A percentile compares a stretch with the other conserved stretches of the same genome.
Evolutionary conservation across 2,888 invertebrate species (phyloP).

Genomic region (Agriopis aurantiaria): DNA sequence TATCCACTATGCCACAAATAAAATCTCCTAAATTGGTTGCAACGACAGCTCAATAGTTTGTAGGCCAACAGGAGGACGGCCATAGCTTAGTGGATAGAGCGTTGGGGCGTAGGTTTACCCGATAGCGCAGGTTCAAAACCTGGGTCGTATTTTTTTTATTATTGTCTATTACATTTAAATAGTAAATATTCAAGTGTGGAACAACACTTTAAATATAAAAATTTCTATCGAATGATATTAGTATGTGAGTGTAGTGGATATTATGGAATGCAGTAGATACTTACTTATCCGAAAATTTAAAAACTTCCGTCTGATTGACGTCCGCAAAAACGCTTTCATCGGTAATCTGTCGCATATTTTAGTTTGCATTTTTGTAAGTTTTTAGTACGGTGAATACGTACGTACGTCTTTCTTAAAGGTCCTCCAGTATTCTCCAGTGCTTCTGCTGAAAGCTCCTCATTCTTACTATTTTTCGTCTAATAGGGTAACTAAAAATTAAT

Average conservation of each 20-base stretch:
- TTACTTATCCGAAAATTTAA: neutral
- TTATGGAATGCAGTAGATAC: neutral
- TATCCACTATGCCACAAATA: too few species aligned
- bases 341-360: neutral
- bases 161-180: too few species aligned
- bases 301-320: neutral
- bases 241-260: neutral
- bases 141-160: too few species aligned
- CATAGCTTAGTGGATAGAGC: too few species aligned
- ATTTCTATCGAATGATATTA: too few species aligned
- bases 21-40: too few species aligned
- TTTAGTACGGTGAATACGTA: conserved; percentile 25
- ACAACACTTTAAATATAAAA: too few species aligned
- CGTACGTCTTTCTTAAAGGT: conserved; percentile 15
- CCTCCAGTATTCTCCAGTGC: conserved; percentile 30
- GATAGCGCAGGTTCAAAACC: too few species aligned
- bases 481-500: conserved; percentile 60
- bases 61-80: too few species aligned
- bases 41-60: too few species aligned
- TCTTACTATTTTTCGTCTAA: conserved; percentile 56
- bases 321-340: neutral
- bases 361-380: conserved; percentile 25
- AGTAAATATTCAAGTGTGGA: too few species aligned
- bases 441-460: conserved; percentile 45
- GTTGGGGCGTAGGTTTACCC: too few species aligned